Conservation (phyloP, 2,797 vertebrate genomes). For the Sebastiscus albofasciatus region DNA sequence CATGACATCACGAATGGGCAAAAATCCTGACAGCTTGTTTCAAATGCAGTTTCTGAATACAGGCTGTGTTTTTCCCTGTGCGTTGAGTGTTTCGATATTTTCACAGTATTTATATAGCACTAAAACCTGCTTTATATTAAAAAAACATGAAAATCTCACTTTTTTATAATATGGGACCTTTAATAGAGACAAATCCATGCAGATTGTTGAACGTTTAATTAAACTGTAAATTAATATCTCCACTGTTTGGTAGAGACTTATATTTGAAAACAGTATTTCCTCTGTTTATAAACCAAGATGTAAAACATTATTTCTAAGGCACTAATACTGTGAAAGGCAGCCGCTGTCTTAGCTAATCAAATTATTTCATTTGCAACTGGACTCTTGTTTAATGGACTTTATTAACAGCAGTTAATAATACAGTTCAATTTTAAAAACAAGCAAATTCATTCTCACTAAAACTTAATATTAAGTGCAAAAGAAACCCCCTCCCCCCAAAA, state of each 20-base stretch:
- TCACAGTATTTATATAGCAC: no score
- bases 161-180: neutral
- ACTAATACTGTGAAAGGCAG: neutral
- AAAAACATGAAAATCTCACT: no score
- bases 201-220: neutral
- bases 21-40: no score
- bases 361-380: neutral
- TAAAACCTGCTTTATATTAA: no score
- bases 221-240: neutral
- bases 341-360: neutral
- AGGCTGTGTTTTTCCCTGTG: no score
- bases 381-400: slow-evolving; percentile 55
- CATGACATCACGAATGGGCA: no score
- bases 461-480: slow-evolving; percentile 46
- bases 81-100: no score
- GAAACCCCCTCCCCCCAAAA: neutral
- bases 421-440: slow-evolving; percentile 57
- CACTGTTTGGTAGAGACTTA: no score
- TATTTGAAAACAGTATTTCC: neutral
- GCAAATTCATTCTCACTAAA: slow-evolving; percentile 49
- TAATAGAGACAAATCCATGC: neutral
- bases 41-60: no score
- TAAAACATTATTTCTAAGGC: neutral
- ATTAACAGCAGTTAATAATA: slow-evolving; percentile 70
- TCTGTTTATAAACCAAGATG: neutral